A percentile compares a stretch with the other conserved stretches of the same genome.
These are phyloP conservation scores for Poecilia gillii DNA, from an alignment of 2,797 vertebrate species.

Conservation along the genomic window DNA sequence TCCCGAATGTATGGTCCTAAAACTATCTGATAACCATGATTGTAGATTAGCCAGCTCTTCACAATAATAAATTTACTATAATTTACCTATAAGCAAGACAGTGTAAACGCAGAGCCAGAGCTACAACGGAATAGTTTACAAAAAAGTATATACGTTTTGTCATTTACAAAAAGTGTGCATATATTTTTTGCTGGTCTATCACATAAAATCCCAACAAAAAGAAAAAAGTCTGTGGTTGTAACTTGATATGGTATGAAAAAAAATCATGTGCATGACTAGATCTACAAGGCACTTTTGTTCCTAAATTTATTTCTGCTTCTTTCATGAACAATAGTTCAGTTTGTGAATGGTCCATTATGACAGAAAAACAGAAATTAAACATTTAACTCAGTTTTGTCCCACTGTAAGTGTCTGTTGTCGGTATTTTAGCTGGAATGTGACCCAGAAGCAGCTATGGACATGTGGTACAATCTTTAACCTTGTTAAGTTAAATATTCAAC, in stretches of 20 bases:
- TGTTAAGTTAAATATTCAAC: neutral
- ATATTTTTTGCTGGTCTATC: neutral
- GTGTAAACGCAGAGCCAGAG: neutral
- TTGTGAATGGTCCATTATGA: neutral
- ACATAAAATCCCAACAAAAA: neutral
- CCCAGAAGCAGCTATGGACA: slow-evolving; percentile 1
- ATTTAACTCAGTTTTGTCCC: neutral
- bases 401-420: neutral
- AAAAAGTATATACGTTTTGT: neutral
- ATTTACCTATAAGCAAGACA: neutral
- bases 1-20: neutral
- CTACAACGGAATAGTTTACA: neutral
- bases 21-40: neutral
- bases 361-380: neutral
- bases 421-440: neutral
- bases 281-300: neutral
- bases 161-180: neutral
- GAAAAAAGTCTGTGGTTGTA: neutral
- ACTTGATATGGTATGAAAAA: neutral
- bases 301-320: neutral
- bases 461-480: neutral
- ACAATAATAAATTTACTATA: neutral
- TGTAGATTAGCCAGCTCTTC: neutral
- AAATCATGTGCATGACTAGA: neutral
- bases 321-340: neutral